Conservation (phyloP, 2,797 vertebrate species). For the Argyrosomus regius region DNA sequence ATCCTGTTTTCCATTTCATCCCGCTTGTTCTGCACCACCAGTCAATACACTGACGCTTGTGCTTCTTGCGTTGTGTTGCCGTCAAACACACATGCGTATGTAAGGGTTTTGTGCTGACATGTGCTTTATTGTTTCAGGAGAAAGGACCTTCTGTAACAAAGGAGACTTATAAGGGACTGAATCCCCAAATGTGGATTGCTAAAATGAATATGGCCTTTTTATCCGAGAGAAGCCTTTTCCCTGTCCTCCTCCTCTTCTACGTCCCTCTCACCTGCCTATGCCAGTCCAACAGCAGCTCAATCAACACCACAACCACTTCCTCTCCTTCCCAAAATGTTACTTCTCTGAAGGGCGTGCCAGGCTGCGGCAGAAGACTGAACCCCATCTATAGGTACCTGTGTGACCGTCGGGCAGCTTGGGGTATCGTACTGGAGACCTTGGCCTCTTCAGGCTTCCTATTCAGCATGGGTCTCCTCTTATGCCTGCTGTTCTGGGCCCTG, state of each 20-base stretch:
- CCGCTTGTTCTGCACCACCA: background rate
- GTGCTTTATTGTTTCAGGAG: slow-evolving; percentile 56
- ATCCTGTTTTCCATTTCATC: slow-evolving; percentile 5
- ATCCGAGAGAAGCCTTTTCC: slow-evolving; percentile 19
- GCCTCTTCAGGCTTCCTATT: slow-evolving; percentile 88
- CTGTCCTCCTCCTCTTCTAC: slow-evolving; percentile 58
- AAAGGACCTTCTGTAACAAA: slow-evolving; percentile 29
- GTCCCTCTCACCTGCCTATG: slow-evolving; percentile 57
- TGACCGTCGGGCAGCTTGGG: slow-evolving; percentile 85
- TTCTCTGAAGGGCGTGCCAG: slow-evolving; percentile 27
- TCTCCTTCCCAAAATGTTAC: slow-evolving; percentile 27
- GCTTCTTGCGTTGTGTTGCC: background rate
- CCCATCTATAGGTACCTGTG: slow-evolving; percentile 87
- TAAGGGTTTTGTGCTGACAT: slow-evolving; percentile 13
- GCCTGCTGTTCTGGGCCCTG: slow-evolving; percentile 79
- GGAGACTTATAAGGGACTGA: slow-evolving; percentile 21
- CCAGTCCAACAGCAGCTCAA: slow-evolving; percentile 49
- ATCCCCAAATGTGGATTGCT: slow-evolving; percentile 17
- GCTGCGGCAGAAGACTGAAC: slow-evolving; percentile 72
- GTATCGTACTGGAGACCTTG: slow-evolving; percentile 89
- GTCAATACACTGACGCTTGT: background rate
- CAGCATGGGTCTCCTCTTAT: slow-evolving; percentile 83
- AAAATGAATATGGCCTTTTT: slow-evolving; percentile 56
- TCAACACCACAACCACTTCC: slow-evolving; percentile 5
- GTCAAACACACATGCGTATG: background rate